These are phyloP conservation scores for Troides helena DNA, from an alignment of 2,888 invertebrate genomes.

Conservation along the genomic window DNA sequence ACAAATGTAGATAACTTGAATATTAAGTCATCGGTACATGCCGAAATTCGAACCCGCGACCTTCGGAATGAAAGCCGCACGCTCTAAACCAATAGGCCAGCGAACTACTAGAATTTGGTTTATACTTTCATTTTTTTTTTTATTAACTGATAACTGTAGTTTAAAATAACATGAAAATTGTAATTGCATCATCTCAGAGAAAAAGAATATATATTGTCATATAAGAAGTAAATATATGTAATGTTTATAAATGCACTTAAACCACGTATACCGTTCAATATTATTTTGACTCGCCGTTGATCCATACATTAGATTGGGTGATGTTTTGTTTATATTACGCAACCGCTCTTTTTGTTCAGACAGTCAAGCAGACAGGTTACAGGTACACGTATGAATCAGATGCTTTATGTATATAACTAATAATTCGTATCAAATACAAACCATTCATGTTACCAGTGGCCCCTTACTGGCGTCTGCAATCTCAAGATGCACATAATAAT, in stretches of 20 bases:
- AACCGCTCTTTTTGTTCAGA: slow-evolving; percentile 30
- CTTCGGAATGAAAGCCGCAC: no score
- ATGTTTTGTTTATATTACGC: slow-evolving; percentile 24
- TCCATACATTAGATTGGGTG: slow-evolving; percentile 20
- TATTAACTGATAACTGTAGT: no score
- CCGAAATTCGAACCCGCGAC: no score
- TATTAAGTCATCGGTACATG: no score
- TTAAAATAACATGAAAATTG: neutral
- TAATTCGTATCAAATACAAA: slow-evolving; percentile 20
- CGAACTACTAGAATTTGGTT: no score
- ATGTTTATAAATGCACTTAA: slow-evolving; percentile 12
- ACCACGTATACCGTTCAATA: slow-evolving; percentile 17
- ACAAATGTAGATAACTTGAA: no score
- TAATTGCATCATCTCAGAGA: neutral
- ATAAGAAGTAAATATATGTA: neutral
- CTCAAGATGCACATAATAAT: slow-evolving; percentile 31
- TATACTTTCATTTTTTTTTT: no score
- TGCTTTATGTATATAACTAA: slow-evolving; percentile 15
- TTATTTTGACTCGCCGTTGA: slow-evolving; percentile 22
- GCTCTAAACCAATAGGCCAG: no score
- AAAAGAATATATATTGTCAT: neutral
- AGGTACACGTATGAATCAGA: slow-evolving; percentile 27
- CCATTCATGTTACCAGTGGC: slow-evolving; percentile 1
- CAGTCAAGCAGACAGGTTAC: slow-evolving; percentile 27
- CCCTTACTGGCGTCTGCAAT: slow-evolving; percentile 11